These are phyloP conservation scores for Notodonta dromedarius DNA, from an alignment of 2,888 invertebrate species.

Conservation along the genomic window DNA sequence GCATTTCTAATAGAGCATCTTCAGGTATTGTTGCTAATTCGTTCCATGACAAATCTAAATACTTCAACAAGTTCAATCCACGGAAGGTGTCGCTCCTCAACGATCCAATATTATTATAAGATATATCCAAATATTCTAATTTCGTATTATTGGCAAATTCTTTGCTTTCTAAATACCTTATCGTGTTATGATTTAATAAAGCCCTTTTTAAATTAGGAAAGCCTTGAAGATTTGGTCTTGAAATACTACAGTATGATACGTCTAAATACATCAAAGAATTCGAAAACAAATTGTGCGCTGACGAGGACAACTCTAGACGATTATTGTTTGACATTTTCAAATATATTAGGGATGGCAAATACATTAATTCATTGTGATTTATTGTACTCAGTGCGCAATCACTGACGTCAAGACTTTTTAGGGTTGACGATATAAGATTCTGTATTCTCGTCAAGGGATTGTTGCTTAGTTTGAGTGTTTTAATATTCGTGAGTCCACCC, in stretches of 20 bases:
- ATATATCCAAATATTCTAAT: constrained; percentile 86
- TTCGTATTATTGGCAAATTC: constrained; percentile 86
- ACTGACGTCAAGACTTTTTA: constrained; percentile 83
- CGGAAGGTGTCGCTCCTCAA: constrained; percentile 86
- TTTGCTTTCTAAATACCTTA: constrained; percentile 82
- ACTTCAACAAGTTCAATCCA: constrained; percentile 82
- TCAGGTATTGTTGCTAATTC: constrained; percentile 85
- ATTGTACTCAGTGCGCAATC: constrained; percentile 82
- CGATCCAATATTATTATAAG: constrained; percentile 86
- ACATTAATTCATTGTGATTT: constrained; percentile 79
- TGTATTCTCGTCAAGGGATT: constrained; percentile 80
- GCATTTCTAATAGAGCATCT: constrained; percentile 84
- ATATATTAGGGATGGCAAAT: constrained; percentile 84
- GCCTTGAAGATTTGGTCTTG: constrained; percentile 84
- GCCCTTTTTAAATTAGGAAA: constrained; percentile 85
- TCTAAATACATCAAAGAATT: constrained; percentile 83
- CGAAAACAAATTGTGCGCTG: constrained; percentile 70
- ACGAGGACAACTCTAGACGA: constrained; percentile 75
- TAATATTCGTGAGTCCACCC: constrained; percentile 79
- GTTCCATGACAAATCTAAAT: constrained; percentile 89
- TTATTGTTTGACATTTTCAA: constrained; percentile 86
- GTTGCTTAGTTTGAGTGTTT: constrained; percentile 78
- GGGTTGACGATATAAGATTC: constrained; percentile 75
- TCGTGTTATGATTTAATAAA: constrained; percentile 86
- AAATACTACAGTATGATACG: constrained; percentile 85